Evolutionary conservation across 2,113 vertebrate genomes (phyloP).

Genomic region (Crotophaga sulcirostris): DNA sequence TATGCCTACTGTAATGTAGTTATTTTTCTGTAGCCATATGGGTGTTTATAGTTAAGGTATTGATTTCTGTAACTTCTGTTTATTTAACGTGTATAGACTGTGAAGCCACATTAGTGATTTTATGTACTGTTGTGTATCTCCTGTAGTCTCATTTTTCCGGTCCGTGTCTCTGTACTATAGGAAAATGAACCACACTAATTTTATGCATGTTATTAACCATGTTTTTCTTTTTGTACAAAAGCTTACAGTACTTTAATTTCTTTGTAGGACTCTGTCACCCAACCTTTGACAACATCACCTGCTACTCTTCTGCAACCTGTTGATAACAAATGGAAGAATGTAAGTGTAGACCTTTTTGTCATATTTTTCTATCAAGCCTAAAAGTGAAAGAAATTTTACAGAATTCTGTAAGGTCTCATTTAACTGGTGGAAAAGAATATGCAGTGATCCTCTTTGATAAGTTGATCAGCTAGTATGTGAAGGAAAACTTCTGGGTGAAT

Average conservation of each 20-base stretch:
- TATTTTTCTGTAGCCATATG: not conserved
- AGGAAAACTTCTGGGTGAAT: not conserved
- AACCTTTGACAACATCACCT: conserved; percentile 21
- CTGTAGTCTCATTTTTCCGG: not conserved
- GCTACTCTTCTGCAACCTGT: conserved; percentile 58
- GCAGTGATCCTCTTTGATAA: not conserved
- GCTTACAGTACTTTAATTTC: not conserved
- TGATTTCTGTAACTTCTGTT: not conserved
- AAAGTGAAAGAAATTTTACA: not conserved
- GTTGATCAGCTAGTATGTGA: not conserved
- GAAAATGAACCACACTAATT: not conserved
- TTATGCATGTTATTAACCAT: not conserved
- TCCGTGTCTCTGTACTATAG: not conserved
- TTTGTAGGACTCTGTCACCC: conserved; percentile 36
- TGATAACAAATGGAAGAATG: conserved; percentile 65
- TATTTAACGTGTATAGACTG: not conserved
- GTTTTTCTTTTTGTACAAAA: not conserved
- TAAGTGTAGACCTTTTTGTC: not conserved
- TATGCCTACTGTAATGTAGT: not conserved
- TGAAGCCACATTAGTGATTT: not conserved
- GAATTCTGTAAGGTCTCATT: not conserved
- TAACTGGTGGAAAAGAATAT: not conserved
- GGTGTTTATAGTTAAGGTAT: not conserved
- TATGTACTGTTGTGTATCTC: not conserved
- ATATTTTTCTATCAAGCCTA: not conserved